These are phyloP conservation scores for Sarcophaga carnaria DNA, from an alignment of 2,888 invertebrate species.

Conservation along the genomic window DNA sequence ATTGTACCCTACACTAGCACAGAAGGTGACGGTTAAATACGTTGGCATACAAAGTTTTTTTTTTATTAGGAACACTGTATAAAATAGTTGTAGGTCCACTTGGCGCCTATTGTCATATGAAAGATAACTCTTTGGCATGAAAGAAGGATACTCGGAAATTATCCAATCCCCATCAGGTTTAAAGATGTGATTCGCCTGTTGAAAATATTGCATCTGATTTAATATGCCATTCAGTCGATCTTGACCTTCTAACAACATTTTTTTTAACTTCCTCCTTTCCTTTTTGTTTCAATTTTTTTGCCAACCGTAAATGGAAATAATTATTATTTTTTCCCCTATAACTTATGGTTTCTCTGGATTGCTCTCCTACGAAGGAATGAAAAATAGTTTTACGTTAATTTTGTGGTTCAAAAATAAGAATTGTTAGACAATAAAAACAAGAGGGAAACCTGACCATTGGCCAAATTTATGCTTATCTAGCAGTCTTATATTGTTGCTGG, in stretches of 20 bases:
- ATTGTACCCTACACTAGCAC: not conserved
- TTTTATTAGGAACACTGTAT: too few species aligned
- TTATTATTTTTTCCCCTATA: constrained; percentile 26
- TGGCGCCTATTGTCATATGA: too few species aligned
- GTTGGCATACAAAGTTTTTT: too few species aligned
- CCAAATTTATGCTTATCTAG: not conserved
- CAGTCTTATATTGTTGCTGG: not conserved
- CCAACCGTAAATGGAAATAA: constrained; percentile 28
- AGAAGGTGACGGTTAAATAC: too few species aligned
- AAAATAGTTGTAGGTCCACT: too few species aligned
- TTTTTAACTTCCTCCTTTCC: not conserved
- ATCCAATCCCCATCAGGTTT: too few species aligned
- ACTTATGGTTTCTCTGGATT: constrained; percentile 35
- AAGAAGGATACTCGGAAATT: too few species aligned
- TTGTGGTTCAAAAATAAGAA: constrained; percentile 6
- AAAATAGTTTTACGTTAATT: constrained; percentile 55
- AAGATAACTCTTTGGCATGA: too few species aligned
- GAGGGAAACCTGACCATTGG: not conserved
- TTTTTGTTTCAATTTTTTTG: not conserved
- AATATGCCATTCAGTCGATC: too few species aligned
- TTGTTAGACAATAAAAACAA: too few species aligned
- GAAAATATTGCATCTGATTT: too few species aligned
- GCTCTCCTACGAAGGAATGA: constrained; percentile 23
- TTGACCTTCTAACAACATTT: not conserved
- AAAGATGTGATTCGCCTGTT: too few species aligned